A percentile compares a stretch with the other conserved stretches of the same genome.
Evolutionary conservation across 1,140 invertebrate species (phyloP).

Genomic region (Lycorma delicatula): DNA sequence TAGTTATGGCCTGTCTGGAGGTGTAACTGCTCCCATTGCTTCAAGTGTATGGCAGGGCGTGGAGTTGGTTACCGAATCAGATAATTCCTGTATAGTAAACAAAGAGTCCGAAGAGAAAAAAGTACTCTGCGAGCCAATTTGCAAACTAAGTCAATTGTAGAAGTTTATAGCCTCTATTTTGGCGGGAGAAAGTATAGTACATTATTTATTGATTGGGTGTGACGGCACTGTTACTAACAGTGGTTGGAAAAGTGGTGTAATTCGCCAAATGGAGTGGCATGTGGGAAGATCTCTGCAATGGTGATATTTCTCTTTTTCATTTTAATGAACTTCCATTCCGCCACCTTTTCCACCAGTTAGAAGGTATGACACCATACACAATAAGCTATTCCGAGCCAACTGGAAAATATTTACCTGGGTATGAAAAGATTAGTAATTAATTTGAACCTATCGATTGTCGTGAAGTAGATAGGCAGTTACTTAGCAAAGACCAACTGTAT

Average conservation of each 20-base stretch:
- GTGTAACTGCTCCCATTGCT: too few relatives aligned
- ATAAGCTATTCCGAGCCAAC: slow-evolving; percentile 25
- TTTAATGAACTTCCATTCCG: slow-evolving; percentile 29
- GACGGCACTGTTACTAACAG: slow-evolving; percentile 33
- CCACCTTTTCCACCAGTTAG: slow-evolving; percentile 28
- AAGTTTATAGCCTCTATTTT: too few relatives aligned
- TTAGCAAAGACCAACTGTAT: slow-evolving; percentile 33
- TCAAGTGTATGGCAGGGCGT: too few relatives aligned
- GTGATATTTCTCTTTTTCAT: slow-evolving; percentile 30
- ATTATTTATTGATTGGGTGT: too few relatives aligned
- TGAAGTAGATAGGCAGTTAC: slow-evolving; percentile 19
- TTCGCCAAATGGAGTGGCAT: slow-evolving; percentile 22
- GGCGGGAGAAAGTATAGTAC: too few relatives aligned
- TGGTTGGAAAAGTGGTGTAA: slow-evolving; percentile 28
- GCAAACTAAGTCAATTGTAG: too few relatives aligned
- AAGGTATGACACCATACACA: slow-evolving; percentile 28
- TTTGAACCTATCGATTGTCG: slow-evolving; percentile 22
- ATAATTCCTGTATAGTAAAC: too few relatives aligned
- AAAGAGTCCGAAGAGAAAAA: too few relatives aligned
- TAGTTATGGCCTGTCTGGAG: too few relatives aligned
- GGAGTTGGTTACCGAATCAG: too few relatives aligned
- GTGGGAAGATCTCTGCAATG: slow-evolving; percentile 25
- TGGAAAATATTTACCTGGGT: slow-evolving; percentile 24
- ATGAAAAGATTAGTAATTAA: slow-evolving; percentile 23
- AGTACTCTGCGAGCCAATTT: too few relatives aligned